phyloP scores from a whole-genome alignment of 2,888 invertebrate species.

The Chelonus formosanus region DNA sequence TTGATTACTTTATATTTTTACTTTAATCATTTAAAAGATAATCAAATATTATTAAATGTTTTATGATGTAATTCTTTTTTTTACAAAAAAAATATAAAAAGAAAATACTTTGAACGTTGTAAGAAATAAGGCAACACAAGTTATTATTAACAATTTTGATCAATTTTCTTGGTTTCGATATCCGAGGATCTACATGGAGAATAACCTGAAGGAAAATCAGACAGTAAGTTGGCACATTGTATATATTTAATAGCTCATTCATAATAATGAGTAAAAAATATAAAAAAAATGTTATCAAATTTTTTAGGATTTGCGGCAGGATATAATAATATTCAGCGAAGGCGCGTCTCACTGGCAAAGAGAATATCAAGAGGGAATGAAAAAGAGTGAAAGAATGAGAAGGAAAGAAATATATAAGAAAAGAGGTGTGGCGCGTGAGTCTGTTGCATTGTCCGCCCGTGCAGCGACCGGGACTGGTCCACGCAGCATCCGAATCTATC shows the following conservation, averaged over 20 bases:
- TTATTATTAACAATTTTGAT: no score
- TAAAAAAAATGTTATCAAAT: conserved; percentile 14
- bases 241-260: neutral
- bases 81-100: no score
- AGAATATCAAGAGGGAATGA: conserved; percentile 17
- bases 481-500: conserved; percentile 37
- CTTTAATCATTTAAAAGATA: no score
- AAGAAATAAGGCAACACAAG: no score
- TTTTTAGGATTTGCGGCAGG: conserved; percentile 16
- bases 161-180: no score
- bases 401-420: conserved; percentile 49
- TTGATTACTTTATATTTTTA: no score
- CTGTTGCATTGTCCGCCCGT: conserved; percentile 42
- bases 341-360: conserved; percentile 26
- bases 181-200: no score
- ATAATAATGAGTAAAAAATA: neutral
- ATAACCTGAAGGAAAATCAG: no score
- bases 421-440: conserved; percentile 59
- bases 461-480: conserved; percentile 35
- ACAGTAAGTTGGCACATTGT: conserved; percentile 3
- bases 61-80: no score
- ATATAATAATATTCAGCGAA: conserved; percentile 27
- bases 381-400: conserved; percentile 18
- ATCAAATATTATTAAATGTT: no score
- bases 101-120: no score